Evolutionary conservation across 2,888 invertebrate genomes (phyloP).

Genomic region (Toxonevra muliebris): DNA sequence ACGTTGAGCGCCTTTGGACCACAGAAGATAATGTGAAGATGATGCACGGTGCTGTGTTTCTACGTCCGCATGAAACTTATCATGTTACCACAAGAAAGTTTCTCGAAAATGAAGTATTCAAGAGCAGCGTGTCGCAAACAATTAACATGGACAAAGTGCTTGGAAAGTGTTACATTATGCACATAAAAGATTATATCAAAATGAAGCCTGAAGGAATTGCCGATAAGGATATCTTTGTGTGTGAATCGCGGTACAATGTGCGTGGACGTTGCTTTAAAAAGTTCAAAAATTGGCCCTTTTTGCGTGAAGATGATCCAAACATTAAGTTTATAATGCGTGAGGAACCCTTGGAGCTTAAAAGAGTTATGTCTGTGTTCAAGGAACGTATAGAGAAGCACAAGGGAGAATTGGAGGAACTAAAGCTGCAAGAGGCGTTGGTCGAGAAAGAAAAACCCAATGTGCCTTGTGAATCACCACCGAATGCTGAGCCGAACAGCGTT

Average conservation of each 20-base stretch:
- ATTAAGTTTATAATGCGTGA: slow-evolving; percentile 75
- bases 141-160: slow-evolving; percentile 85
- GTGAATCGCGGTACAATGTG: slow-evolving; percentile 93
- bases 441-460: slow-evolving; percentile 92
- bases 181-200: slow-evolving; percentile 93
- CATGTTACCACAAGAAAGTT: slow-evolving; percentile 96
- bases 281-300: slow-evolving; percentile 79
- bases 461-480: slow-evolving; percentile 71
- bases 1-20: slow-evolving; percentile 90
- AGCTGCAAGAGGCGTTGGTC: slow-evolving; percentile 81
- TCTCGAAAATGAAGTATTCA: slow-evolving; percentile 93
- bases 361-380: slow-evolving; percentile 93
- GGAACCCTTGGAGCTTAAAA: slow-evolving; percentile 80
- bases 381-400: slow-evolving; percentile 90
- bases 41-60: slow-evolving; percentile 92
- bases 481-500: slow-evolving; percentile 79
- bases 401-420: slow-evolving; percentile 85
- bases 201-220: slow-evolving; percentile 85
- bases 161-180: slow-evolving; percentile 92
- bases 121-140: slow-evolving; percentile 88
- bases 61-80: slow-evolving; percentile 93
- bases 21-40: slow-evolving; percentile 84
- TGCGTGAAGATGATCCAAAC: slow-evolving; percentile 69
- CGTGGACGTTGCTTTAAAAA: slow-evolving; percentile 90
- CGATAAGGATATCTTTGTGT: slow-evolving; percentile 95